Evolutionary conservation across 2,113 vertebrate species (phyloP).

Genomic region (Erinaceus europaeus): DNA sequence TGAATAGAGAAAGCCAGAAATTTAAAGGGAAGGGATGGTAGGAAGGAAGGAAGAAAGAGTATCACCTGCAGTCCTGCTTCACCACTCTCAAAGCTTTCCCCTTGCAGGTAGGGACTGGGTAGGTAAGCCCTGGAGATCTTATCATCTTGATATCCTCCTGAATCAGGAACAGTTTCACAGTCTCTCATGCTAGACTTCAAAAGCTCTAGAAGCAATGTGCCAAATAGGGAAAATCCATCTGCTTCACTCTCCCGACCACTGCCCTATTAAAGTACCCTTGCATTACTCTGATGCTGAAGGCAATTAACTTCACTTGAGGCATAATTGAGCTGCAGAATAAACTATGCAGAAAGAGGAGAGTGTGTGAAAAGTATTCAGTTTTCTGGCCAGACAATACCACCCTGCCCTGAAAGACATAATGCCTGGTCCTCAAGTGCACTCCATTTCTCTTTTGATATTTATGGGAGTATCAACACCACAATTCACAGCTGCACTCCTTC

Average conservation of each 20-base stretch:
- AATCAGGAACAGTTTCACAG: background rate
- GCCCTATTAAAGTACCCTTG: background rate
- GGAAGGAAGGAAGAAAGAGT: no score
- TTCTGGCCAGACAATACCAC: background rate
- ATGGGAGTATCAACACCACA: background rate
- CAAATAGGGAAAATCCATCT: no score
- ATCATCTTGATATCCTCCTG: background rate
- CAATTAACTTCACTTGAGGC: background rate
- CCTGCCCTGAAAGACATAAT: background rate
- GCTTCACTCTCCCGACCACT: background rate
- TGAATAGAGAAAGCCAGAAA: no score
- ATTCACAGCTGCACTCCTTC: background rate
- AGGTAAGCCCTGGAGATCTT: background rate
- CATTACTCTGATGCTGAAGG: background rate
- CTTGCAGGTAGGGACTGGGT: no score
- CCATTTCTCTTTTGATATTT: background rate
- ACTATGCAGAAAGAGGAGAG: background rate
- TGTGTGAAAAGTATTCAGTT: background rate
- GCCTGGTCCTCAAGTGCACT: background rate
- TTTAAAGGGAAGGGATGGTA: no score
- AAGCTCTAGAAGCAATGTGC: background rate
- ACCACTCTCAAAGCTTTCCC: no score
- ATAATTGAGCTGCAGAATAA: background rate
- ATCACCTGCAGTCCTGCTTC: no score
- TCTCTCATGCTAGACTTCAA: background rate